A percentile compares a stretch with the other conserved stretches of the same genome.
These are phyloP conservation scores for Acanthosepion pharaonis DNA, from an alignment of 2,888 invertebrate genomes.

Conservation along the genomic window DNA sequence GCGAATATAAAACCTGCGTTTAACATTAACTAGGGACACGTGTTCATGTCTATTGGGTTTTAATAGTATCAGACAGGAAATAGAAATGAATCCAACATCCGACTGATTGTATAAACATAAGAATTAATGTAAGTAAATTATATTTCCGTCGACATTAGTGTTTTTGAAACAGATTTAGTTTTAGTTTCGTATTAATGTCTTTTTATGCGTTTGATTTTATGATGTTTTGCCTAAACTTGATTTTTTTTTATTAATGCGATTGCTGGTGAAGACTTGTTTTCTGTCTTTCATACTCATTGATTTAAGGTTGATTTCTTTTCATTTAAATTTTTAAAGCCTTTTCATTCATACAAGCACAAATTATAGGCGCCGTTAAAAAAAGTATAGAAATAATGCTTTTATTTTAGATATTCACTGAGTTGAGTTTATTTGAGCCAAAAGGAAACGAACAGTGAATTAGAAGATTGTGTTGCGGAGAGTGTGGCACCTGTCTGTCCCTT, in stretches of 20 bases:
- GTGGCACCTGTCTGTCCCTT: not conserved
- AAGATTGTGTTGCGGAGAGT: too few relatives aligned
- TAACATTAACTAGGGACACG: not conserved
- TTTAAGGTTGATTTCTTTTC: too few relatives aligned
- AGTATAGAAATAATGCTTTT: too few relatives aligned
- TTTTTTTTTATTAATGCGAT: not conserved
- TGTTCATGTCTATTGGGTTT: not conserved
- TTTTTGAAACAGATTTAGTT: not conserved
- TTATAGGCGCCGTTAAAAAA: too few relatives aligned
- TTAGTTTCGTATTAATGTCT: not conserved
- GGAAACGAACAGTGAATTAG: too few relatives aligned
- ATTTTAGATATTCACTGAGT: too few relatives aligned
- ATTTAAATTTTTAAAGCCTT: too few relatives aligned
- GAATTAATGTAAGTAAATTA: not conserved
- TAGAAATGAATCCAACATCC: constrained; percentile 6
- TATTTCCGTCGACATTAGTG: not conserved
- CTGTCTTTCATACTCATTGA: too few relatives aligned
- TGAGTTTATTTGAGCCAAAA: too few relatives aligned
- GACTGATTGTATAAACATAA: not conserved
- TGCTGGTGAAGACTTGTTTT: not conserved
- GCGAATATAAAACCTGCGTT: not conserved
- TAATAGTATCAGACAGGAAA: not conserved
- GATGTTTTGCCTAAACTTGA: not conserved
- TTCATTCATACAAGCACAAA: too few relatives aligned
- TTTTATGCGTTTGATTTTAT: not conserved